Evolutionary conservation across 2,888 invertebrate genomes (phyloP).

Genomic region (Papilio demoleus): DNA sequence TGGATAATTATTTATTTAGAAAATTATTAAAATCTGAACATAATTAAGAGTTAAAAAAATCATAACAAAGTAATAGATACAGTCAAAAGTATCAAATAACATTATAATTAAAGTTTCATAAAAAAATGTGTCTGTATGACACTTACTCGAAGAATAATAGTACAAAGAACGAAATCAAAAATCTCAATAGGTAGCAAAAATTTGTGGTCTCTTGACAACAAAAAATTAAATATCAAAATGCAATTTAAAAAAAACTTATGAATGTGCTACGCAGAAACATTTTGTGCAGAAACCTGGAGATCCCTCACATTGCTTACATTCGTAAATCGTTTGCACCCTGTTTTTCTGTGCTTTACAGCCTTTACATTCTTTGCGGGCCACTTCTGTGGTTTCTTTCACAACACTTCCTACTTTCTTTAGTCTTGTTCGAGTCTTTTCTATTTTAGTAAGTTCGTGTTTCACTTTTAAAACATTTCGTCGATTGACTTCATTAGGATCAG

Average conservation of each 20-base stretch:
- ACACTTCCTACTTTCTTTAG: slow-evolving; percentile 42
- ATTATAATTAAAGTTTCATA: background rate
- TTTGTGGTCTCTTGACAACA: background rate
- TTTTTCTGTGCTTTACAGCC: slow-evolving; percentile 48
- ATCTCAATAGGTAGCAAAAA: background rate
- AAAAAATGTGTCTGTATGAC: background rate
- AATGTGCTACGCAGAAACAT: slow-evolving; percentile 47
- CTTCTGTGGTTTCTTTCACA: slow-evolving; percentile 44
- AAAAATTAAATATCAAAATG: background rate
- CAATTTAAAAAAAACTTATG: slow-evolving; percentile 37
- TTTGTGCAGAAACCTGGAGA: slow-evolving; percentile 48
- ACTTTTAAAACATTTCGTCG: slow-evolving; percentile 44
- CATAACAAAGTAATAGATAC: no score
- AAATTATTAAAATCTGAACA: no score
- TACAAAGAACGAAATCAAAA: background rate
- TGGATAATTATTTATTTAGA: no score
- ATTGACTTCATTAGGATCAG: slow-evolving; percentile 43
- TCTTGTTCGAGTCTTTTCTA: slow-evolving; percentile 45
- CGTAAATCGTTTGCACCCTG: slow-evolving; percentile 48
- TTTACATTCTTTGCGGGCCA: slow-evolving; percentile 50
- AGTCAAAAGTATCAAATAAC: background rate
- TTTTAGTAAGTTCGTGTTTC: slow-evolving; percentile 48
- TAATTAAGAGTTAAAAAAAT: background rate
- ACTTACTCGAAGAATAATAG: background rate
- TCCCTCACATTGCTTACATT: slow-evolving; percentile 49